A percentile compares a stretch with the other conserved stretches of the same genome.
These are phyloP conservation scores for Oenanthe oenanthe DNA, from an alignment of 2,113 vertebrate species.

Conservation along the genomic window DNA sequence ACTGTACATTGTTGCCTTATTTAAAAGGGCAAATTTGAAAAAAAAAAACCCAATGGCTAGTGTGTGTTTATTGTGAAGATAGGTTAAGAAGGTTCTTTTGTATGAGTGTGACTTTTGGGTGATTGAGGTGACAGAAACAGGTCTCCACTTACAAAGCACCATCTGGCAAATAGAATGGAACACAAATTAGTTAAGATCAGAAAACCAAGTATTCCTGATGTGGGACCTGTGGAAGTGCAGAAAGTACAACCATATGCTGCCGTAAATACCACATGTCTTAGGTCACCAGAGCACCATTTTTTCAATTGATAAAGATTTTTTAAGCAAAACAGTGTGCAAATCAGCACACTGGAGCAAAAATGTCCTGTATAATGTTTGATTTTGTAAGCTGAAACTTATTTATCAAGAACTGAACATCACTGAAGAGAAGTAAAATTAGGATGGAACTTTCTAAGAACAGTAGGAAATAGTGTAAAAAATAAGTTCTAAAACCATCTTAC, in stretches of 20 bases:
- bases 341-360: background rate
- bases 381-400: background rate
- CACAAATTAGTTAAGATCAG: background rate
- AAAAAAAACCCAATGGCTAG: background rate
- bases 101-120: background rate
- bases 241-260: background rate
- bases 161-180: background rate
- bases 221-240: background rate
- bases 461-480: background rate
- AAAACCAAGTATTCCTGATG: background rate
- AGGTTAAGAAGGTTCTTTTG: background rate
- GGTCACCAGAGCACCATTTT: background rate
- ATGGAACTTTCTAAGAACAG: background rate
- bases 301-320: background rate
- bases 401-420: background rate
- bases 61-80: background rate
- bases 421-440: background rate
- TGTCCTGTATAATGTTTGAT: background rate
- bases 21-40: background rate
- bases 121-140: background rate
- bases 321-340: background rate
- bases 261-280: background rate
- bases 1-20: background rate
- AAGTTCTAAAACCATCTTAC: background rate
- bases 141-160: background rate